phyloP scores from a whole-genome alignment of 2,797 vertebrate genomes.

The Myripristis murdjan region DNA sequence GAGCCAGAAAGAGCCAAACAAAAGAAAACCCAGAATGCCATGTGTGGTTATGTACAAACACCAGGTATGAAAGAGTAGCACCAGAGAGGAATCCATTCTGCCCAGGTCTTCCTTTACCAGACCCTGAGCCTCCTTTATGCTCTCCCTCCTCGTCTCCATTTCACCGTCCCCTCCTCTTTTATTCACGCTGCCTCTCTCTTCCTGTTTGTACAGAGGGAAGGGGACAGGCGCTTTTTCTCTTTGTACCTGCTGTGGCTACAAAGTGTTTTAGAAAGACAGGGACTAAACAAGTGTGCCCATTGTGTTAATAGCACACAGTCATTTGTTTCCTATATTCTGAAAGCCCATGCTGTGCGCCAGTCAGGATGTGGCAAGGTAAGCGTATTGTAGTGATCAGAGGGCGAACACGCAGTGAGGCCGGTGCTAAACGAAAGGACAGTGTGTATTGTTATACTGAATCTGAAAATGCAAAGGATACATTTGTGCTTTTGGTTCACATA shows the following conservation, averaged over 20 bases:
- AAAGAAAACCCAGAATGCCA: conserved; percentile 71
- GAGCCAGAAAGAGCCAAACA: conserved; percentile 42
- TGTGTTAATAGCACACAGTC: conserved; percentile 79
- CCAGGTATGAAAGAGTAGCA: conserved; percentile 83
- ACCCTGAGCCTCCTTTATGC: conserved; percentile 78
- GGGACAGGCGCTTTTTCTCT: conserved; percentile 80
- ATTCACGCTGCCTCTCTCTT: conserved; percentile 77
- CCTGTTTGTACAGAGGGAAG: conserved; percentile 87
- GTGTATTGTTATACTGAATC: conserved; percentile 77
- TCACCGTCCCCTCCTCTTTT: conserved; percentile 76
- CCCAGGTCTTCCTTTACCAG: conserved; percentile 77
- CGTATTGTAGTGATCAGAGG: conserved; percentile 81
- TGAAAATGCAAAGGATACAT: conserved; percentile 83
- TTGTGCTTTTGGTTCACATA: conserved; percentile 73
- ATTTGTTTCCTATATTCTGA: conserved; percentile 81
- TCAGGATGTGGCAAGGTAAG: conserved; percentile 79
- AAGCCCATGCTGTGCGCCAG: conserved; percentile 78
- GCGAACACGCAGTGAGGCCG: conserved; percentile 65
- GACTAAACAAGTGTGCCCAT: conserved; percentile 84
- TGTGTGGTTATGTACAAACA: conserved; percentile 79
- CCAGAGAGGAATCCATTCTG: conserved; percentile 76
- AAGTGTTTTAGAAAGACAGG: conserved; percentile 80
- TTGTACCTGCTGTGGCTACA: conserved; percentile 85
- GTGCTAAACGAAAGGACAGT: conserved; percentile 73
- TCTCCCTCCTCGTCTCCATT: conserved; percentile 73